phyloP scores from a whole-genome alignment of 2,113 vertebrate species.

The Sminthopsis crassicaudata region DNA sequence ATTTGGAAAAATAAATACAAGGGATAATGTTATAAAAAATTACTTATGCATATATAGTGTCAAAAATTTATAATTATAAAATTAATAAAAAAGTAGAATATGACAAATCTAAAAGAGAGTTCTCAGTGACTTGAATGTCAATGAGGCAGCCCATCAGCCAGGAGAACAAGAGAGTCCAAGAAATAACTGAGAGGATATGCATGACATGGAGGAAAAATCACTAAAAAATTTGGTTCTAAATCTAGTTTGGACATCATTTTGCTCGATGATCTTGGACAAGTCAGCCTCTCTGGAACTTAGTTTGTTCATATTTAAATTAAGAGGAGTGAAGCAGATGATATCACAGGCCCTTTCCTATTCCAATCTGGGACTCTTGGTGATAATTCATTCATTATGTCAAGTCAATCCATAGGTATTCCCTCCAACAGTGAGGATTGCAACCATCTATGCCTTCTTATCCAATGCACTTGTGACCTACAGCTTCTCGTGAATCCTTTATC shows the following conservation, averaged over 20 bases:
- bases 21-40: no score
- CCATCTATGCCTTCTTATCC: not conserved
- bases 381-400: not conserved
- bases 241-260: not conserved
- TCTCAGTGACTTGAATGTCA: not conserved
- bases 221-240: not conserved
- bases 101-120: not conserved
- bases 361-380: not conserved
- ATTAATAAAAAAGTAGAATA: no score
- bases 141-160: not conserved
- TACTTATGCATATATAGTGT: no score
- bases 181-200: not conserved
- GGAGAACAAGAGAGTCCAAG: not conserved
- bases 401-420: not conserved
- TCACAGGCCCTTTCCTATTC: not conserved
- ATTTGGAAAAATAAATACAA: no score
- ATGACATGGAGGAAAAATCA: not conserved
- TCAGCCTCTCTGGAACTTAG: not conserved
- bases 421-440: not conserved
- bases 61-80: no score
- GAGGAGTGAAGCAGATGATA: not conserved
- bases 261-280: not conserved
- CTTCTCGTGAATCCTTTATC: not conserved
- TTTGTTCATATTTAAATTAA: not conserved
- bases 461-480: not conserved